Evolutionary conservation across 2,113 vertebrate species (phyloP).

Genomic region (Protobothrops mucrosquamatus): DNA sequence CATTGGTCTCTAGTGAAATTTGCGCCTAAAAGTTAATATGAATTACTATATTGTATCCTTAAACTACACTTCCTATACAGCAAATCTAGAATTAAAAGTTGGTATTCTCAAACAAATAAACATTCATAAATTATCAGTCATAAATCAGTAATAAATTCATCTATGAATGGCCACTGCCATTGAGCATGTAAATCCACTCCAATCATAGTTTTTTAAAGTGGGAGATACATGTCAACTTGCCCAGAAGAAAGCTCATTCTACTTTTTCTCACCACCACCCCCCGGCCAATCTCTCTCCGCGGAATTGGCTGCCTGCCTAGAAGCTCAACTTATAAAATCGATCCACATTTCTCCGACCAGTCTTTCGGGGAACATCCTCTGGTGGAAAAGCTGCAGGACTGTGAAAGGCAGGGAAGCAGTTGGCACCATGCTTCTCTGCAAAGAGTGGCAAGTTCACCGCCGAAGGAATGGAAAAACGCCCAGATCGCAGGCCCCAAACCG

Average conservation of each 20-base stretch:
- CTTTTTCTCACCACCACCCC: background rate
- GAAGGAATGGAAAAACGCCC: background rate
- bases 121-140: background rate
- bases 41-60: background rate
- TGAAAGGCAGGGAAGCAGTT: background rate
- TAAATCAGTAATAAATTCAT: background rate
- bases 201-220: background rate
- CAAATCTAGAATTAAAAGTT: no score
- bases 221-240: background rate
- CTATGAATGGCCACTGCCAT: background rate
- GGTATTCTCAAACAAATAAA: no score
- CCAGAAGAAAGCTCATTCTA: background rate
- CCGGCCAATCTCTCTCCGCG: background rate
- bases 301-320: background rate
- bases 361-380: background rate
- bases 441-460: background rate
- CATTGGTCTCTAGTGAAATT: background rate
- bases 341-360: background rate
- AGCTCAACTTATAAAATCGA: background rate
- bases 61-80: background rate
- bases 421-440: background rate
- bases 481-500: background rate
- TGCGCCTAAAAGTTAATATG: background rate
- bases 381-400: background rate
- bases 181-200: background rate